Evolutionary conservation across 2,797 vertebrate species (phyloP).

Genomic region (Falco novaeseelandiae): DNA sequence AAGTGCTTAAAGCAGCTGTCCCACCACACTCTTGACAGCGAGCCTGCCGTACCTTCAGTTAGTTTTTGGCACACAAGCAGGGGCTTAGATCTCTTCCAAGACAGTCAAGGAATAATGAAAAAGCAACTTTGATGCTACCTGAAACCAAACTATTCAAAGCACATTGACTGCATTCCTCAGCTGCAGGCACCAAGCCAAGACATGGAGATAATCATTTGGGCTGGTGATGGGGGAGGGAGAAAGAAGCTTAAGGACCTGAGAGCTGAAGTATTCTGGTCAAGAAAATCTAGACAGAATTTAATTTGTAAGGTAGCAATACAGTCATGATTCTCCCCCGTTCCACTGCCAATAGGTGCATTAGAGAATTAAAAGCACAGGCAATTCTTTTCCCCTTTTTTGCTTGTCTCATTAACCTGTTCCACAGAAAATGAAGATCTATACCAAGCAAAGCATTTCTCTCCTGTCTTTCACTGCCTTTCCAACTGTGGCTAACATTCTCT

Average conservation of each 20-base stretch:
- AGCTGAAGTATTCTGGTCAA: background rate
- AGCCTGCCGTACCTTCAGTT: background rate
- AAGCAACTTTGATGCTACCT: constrained; percentile 68
- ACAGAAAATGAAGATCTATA: background rate
- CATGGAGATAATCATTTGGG: constrained; percentile 38
- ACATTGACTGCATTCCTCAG: constrained; percentile 57
- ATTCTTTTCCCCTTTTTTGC: background rate
- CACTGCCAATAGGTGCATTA: background rate
- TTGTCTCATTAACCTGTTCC: background rate
- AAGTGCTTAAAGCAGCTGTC: constrained; percentile 24
- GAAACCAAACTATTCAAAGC: constrained; percentile 60
- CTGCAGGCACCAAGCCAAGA: constrained; percentile 33
- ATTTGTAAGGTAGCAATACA: background rate
- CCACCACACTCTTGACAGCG: background rate
- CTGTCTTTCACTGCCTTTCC: background rate
- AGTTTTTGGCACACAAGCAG: constrained; percentile 32
- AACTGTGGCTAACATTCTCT: background rate
- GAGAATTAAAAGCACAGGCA: background rate
- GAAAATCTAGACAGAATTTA: constrained; percentile 15
- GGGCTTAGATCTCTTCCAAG: constrained; percentile 47
- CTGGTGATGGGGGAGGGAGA: background rate
- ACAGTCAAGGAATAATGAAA: constrained; percentile 51
- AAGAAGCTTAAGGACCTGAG: background rate
- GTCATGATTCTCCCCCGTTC: background rate
- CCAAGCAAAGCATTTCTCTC: background rate